phyloP scores from a whole-genome alignment of 2,113 vertebrate genomes.

The Bos indicus region DNA sequence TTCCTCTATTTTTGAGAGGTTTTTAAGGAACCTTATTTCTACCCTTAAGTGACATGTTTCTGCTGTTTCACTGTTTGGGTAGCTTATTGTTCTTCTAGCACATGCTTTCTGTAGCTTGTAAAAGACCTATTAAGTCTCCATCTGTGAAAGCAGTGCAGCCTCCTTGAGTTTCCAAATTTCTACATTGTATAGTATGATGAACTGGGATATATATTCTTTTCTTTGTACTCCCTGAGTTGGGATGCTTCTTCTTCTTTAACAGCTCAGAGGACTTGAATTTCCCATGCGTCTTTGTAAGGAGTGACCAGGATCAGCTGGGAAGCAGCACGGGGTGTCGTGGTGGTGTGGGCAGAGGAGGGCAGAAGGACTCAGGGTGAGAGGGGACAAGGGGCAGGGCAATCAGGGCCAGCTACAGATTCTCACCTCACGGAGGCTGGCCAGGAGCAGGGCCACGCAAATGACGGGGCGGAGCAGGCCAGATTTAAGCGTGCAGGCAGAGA shows the following conservation, averaged over 20 bases:
- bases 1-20: background rate
- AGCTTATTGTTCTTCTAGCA: background rate
- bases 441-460: background rate
- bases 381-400: too few relatives aligned
- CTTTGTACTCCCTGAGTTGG: background rate
- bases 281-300: background rate
- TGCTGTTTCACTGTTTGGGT: background rate
- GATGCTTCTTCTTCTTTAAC: background rate
- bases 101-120: background rate
- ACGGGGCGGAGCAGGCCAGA: background rate
- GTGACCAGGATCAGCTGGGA: background rate
- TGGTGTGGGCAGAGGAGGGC: background rate
- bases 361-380: background rate
- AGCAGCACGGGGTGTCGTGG: fast-evolving
- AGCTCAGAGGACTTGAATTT: background rate
- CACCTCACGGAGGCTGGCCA: background rate
- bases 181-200: background rate
- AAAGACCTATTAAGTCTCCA: background rate
- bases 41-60: background rate
- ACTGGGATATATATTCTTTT: background rate
- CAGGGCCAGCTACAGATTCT: too few relatives aligned
- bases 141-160: too few relatives aligned
- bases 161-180: background rate
- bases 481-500: background rate
- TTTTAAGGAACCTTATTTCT: background rate